These are phyloP conservation scores for Adoxophyes honmai DNA, from an alignment of 1,140 invertebrate species.

Conservation along the genomic window DNA sequence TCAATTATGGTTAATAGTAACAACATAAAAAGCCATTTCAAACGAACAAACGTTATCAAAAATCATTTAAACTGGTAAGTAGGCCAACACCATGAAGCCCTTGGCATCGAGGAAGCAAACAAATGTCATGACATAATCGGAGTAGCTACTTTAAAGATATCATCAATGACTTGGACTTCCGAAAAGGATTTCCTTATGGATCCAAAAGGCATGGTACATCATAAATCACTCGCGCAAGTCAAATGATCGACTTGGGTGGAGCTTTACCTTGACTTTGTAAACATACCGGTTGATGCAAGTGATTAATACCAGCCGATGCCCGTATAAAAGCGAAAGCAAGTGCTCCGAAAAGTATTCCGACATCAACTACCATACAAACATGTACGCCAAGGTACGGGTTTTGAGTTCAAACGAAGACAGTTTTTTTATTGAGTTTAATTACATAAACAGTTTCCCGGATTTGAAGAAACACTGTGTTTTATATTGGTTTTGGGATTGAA, in stretches of 20 bases:
- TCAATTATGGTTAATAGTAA: too few species aligned
- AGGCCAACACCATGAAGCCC: slow-evolving; percentile 5
- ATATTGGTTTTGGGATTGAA: too few species aligned
- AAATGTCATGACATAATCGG: not conserved
- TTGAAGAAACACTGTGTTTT: too few species aligned
- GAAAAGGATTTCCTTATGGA: slow-evolving; percentile 28
- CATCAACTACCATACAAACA: slow-evolving; percentile 48
- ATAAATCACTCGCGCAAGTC: slow-evolving; percentile 3
- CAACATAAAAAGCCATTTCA: too few species aligned
- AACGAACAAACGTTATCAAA: not conserved
- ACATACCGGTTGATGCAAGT: slow-evolving; percentile 27
- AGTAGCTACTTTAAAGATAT: not conserved
- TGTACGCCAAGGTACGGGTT: slow-evolving; percentile 56
- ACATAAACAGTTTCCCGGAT: not conserved
- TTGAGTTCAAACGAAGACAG: not conserved
- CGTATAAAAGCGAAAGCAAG: slow-evolving; percentile 59
- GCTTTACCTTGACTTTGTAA: slow-evolving; percentile 60
- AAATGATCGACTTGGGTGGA: slow-evolving; percentile 19
- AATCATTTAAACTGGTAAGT: too few species aligned
- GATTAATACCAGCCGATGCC: slow-evolving; percentile 42
- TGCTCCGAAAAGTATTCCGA: slow-evolving; percentile 51
- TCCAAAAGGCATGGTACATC: not conserved
- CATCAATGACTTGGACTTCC: slow-evolving; percentile 3
- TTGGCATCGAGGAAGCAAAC: slow-evolving; percentile 1
- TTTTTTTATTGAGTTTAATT: not conserved